Conservation (phyloP, 2,888 invertebrate species). For the Pterostichus madidus region DNA sequence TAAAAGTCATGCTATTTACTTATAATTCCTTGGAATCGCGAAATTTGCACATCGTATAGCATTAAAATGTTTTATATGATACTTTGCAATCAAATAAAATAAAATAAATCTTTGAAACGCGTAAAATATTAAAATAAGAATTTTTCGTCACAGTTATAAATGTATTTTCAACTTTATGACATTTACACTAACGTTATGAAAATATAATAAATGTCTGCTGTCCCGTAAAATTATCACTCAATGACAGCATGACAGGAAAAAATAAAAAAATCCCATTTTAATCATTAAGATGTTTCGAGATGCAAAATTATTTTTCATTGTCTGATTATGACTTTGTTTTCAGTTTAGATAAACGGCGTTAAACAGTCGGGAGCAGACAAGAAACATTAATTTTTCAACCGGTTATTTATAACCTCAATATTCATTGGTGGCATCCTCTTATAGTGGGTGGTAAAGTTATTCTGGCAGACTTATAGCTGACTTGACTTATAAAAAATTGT, state of each 20-base stretch:
- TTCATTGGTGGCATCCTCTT: slow-evolving; percentile 14
- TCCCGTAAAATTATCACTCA: slow-evolving; percentile 34
- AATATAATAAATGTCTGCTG: slow-evolving; percentile 26
- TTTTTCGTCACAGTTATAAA: not conserved
- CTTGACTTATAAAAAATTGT: slow-evolving; percentile 46
- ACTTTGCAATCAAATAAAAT: not conserved
- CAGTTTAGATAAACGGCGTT: slow-evolving; percentile 36
- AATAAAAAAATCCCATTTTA: slow-evolving; percentile 21
- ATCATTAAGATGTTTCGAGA: slow-evolving; percentile 36
- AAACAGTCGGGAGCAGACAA: slow-evolving; percentile 53
- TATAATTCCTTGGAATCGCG: too few species aligned
- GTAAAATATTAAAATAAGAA: not conserved
- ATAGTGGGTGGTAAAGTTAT: slow-evolving; percentile 48
- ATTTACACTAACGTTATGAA: not conserved
- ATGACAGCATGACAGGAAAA: slow-evolving; percentile 16
- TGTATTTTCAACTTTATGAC: slow-evolving; percentile 13
- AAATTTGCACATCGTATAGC: too few species aligned
- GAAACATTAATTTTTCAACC: slow-evolving; percentile 36
- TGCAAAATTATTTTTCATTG: slow-evolving; percentile 51
- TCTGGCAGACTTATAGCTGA: slow-evolving; percentile 41
- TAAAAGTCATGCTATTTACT: too few species aligned
- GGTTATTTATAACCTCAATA: slow-evolving; percentile 45
- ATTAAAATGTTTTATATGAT: too few species aligned
- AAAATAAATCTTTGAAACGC: not conserved
- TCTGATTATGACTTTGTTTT: slow-evolving; percentile 32